Conservation (phyloP, 2,797 vertebrate species). For the Toxotes lorentzi region DNA sequence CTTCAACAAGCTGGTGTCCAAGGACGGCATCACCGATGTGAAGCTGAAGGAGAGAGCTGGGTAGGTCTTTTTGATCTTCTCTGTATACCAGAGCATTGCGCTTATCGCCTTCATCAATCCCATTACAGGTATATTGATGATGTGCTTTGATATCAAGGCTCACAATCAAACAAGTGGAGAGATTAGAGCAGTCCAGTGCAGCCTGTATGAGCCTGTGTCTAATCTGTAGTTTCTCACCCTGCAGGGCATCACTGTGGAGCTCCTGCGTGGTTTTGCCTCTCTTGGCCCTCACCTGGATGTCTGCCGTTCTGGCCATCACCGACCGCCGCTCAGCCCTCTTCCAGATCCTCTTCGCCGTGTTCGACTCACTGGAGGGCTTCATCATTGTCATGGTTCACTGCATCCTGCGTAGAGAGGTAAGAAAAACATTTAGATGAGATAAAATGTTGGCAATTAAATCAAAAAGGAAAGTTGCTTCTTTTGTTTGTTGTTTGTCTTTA, state of each 20-base stretch:
- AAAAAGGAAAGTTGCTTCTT: slow-evolving; percentile 17
- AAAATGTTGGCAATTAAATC: slow-evolving; percentile 3
- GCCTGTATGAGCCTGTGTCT: slow-evolving; percentile 22
- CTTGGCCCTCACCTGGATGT: slow-evolving; percentile 99
- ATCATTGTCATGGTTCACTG: slow-evolving; percentile 99
- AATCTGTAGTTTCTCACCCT: slow-evolving; percentile 46
- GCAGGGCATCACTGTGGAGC: slow-evolving; percentile 98
- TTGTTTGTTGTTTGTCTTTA: slow-evolving; percentile 3
- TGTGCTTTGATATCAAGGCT: slow-evolving; percentile 50
- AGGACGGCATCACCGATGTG: slow-evolving; percentile 99
- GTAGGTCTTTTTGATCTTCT: slow-evolving; percentile 87
- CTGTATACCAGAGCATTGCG: slow-evolving; percentile 22
- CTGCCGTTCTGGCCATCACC: slow-evolving; percentile 96
- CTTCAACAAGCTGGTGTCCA: slow-evolving; percentile 99
- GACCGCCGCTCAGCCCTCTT: slow-evolving; percentile 98
- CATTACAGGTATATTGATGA: slow-evolving; percentile 63
- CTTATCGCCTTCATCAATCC: slow-evolving; percentile 66
- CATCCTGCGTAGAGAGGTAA: slow-evolving; percentile 95
- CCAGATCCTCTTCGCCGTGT: slow-evolving; percentile 98
- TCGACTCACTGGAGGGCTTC: slow-evolving; percentile 97
- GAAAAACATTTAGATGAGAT: slow-evolving; percentile 3
- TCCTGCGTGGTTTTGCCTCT: slow-evolving; percentile 98
- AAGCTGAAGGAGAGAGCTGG: slow-evolving; percentile 99
- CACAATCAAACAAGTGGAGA: slow-evolving; percentile 43
- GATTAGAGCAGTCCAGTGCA: neutral